These are phyloP conservation scores for Ametastegia equiseti DNA, from an alignment of 2,888 invertebrate genomes.

Conservation along the genomic window DNA sequence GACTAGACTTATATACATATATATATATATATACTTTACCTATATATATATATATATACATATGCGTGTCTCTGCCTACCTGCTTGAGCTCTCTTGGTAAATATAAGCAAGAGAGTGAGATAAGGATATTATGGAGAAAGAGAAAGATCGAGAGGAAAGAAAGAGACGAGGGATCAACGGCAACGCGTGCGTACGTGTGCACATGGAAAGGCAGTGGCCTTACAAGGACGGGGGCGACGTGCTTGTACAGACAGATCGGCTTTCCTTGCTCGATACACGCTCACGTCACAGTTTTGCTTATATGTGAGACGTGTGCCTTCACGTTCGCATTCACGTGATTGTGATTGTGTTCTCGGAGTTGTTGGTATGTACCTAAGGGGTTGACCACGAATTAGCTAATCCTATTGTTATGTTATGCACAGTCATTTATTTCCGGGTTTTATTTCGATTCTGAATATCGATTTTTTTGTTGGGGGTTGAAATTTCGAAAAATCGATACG, in stretches of 20 bases:
- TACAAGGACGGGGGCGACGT: conserved; percentile 70
- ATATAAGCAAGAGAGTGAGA: conserved; percentile 10
- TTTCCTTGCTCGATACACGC: conserved; percentile 4
- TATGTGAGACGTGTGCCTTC: conserved; percentile 17
- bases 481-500: no score
- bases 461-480: no score
- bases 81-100: conserved; percentile 12
- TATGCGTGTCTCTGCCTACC: background rate
- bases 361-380: background rate
- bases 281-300: conserved; percentile 18
- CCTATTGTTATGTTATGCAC: no score
- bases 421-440: no score
- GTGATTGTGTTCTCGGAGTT: no score
- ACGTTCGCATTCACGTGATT: conserved; percentile 14
- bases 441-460: no score
- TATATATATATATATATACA: background rate
- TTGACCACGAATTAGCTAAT: no score
- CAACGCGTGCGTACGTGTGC: conserved; percentile 57
- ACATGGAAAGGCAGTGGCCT: conserved; percentile 73
- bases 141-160: no score
- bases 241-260: conserved; percentile 40
- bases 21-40: no score
- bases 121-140: no score
- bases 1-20: no score
- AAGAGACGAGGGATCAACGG: conserved; percentile 51